Conservation (phyloP, 2,888 invertebrate genomes). For the Pinctada fucata region DNA sequence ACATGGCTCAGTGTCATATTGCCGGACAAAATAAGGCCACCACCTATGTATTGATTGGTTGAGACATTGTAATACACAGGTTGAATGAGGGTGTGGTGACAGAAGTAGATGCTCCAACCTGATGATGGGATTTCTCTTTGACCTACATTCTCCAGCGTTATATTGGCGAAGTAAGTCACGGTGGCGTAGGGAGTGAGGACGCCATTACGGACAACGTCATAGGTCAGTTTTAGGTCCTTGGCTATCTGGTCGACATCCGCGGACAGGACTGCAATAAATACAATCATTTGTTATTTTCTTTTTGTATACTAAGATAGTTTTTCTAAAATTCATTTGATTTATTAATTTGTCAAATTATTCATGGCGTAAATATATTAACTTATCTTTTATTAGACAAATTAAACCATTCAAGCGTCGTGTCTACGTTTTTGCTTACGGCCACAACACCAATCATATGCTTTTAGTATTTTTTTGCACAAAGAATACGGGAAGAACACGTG, state of each 20-base stretch:
- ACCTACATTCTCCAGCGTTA: slow-evolving; percentile 33
- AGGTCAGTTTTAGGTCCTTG: slow-evolving; percentile 29
- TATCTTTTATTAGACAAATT: no score
- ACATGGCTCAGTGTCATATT: slow-evolving; percentile 38
- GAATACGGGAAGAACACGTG: no score
- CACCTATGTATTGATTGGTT: slow-evolving; percentile 34
- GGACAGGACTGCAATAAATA: not conserved
- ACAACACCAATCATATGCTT: no score
- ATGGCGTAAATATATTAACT: no score
- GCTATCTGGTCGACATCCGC: slow-evolving; percentile 32
- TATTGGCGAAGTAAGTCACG: slow-evolving; percentile 38
- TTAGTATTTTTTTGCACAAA: no score
- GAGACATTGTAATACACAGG: slow-evolving; percentile 36
- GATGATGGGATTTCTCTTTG: slow-evolving; percentile 26
- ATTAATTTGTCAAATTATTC: no score
- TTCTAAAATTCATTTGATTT: no score
- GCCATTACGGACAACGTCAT: slow-evolving; percentile 38
- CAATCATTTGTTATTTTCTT: no score
- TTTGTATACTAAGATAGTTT: no score
- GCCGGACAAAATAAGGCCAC: slow-evolving; percentile 33
- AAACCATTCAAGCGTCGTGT: no score
- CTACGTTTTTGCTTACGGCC: no score
- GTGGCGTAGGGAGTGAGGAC: slow-evolving; percentile 32
- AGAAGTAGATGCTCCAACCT: slow-evolving; percentile 38
- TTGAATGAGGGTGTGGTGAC: slow-evolving; percentile 42